These are phyloP conservation scores for Laticauda laticaudata DNA, from an alignment of 2,113 vertebrate genomes.

Conservation along the genomic window DNA sequence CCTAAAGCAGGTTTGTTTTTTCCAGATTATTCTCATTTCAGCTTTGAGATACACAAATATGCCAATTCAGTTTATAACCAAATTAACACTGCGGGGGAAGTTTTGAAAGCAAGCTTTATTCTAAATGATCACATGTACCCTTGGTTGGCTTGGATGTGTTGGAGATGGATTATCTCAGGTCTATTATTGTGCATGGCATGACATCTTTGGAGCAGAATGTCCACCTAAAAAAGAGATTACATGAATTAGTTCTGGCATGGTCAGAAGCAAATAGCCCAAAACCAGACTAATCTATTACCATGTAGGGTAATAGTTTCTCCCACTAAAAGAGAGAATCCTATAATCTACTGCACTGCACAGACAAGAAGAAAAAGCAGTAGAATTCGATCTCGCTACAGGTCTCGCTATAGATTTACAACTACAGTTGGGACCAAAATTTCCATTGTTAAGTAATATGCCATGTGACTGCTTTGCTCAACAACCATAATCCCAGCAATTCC, in stretches of 20 bases:
- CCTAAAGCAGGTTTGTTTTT: conserved; percentile 69
- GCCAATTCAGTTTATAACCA: neutral
- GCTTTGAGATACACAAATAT: neutral
- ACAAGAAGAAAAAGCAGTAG: neutral
- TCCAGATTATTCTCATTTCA: neutral
- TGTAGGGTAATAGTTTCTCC: neutral
- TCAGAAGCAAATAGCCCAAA: neutral
- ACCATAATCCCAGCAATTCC: neutral
- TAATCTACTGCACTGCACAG: neutral
- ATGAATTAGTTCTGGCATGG: neutral
- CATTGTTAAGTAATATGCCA: neutral
- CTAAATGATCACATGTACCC: neutral
- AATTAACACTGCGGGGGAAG: neutral
- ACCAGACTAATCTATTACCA: neutral
- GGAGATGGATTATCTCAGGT: neutral
- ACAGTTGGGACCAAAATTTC: neutral
- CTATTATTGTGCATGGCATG: neutral
- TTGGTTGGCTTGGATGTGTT: neutral
- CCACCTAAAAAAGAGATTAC: neutral
- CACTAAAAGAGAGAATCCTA: neutral
- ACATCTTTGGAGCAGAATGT: neutral
- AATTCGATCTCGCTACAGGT: neutral
- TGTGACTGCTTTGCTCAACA: neutral
- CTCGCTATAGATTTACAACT: neutral
- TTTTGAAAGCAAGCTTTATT: neutral